Percentiles rank a stretch among this genome's conserved stretches.
Evolutionary conservation across 2,797 vertebrate genomes (phyloP).

Genomic region (Momotus momota): DNA sequence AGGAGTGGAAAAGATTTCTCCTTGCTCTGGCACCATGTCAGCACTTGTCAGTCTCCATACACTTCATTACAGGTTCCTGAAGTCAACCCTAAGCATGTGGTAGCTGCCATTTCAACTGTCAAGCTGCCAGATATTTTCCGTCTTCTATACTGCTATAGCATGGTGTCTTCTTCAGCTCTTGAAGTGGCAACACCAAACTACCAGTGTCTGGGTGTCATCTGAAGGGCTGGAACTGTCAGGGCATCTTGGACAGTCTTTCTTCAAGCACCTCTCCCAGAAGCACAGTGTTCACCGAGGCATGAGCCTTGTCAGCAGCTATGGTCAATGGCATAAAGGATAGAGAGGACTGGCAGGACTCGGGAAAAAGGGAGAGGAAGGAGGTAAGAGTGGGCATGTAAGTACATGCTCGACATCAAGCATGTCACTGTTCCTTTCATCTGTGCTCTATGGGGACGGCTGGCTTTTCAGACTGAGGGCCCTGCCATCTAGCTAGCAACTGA

Average conservation of each 20-base stretch:
- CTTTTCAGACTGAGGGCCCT: background rate
- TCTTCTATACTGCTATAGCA: background rate
- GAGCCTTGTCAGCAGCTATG: background rate
- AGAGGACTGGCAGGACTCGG: background rate
- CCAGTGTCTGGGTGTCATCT: background rate
- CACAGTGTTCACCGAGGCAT: background rate
- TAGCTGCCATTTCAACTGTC: background rate
- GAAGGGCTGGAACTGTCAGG: background rate
- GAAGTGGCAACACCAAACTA: background rate
- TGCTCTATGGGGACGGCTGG: background rate
- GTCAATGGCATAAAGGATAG: background rate
- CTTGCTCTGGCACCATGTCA: background rate
- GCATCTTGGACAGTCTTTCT: background rate
- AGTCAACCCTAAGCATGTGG: background rate
- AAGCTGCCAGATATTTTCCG: background rate
- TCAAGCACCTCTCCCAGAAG: background rate
- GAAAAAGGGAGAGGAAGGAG: background rate
- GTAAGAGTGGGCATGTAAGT: background rate
- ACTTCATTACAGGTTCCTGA: background rate
- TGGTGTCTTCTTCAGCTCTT: background rate
- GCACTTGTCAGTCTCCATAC: background rate
- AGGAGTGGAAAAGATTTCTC: background rate
- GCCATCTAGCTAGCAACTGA: background rate
- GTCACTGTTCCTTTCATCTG: background rate
- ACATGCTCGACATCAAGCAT: fast-evolving